Percentiles rank a stretch among this genome's conserved stretches.
These are phyloP conservation scores for Ptilonorhynchus violaceus DNA, from an alignment of 2,113 vertebrate genomes.

Conservation along the genomic window DNA sequence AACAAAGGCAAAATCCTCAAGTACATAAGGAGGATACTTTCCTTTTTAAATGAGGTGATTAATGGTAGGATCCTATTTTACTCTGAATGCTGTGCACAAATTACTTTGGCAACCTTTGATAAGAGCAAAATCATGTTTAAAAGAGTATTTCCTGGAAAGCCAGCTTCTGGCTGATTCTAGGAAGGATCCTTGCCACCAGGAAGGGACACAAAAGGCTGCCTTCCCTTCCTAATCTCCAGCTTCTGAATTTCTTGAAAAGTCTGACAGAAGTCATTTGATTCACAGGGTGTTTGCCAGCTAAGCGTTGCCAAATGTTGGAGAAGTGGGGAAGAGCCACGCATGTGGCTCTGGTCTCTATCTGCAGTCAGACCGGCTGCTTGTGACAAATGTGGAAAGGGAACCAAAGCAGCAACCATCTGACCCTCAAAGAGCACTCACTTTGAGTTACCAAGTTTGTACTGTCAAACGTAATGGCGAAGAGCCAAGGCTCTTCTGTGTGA, in stretches of 20 bases:
- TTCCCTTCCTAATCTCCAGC: not conserved
- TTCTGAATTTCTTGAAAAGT: not conserved
- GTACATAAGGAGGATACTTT: not conserved
- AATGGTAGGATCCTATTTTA: not conserved
- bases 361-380: not conserved
- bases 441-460: not conserved
- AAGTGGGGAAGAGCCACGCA: rapidly evolving
- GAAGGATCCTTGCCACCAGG: not conserved
- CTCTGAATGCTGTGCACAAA: not conserved
- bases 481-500: not conserved
- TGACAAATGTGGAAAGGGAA: not conserved
- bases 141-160: not conserved
- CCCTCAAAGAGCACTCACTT: not conserved
- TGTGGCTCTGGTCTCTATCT: not conserved
- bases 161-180: not conserved
- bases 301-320: not conserved
- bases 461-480: not conserved
- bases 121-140: not conserved
- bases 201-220: not conserved
- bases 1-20: not conserved
- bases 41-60: not conserved
- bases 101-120: not conserved
- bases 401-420: not conserved
- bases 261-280: not conserved
- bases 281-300: not conserved